phyloP scores from a whole-genome alignment of 2,113 vertebrate species.

The Microcebus ravelobensis region DNA sequence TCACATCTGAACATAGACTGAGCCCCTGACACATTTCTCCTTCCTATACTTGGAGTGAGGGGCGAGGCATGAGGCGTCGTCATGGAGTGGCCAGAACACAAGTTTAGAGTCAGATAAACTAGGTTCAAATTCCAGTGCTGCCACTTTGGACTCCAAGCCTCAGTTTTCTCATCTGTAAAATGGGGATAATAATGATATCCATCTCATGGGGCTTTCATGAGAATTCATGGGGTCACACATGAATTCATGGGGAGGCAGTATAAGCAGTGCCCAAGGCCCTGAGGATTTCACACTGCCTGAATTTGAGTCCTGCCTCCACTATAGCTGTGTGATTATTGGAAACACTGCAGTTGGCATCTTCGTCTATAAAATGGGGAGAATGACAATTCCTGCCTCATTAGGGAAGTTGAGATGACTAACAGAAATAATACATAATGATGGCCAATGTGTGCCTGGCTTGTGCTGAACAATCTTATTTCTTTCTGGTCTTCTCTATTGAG shows the following conservation, averaged over 20 bases:
- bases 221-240: neutral
- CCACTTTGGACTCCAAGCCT: neutral
- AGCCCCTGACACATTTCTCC: neutral
- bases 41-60: neutral
- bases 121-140: neutral
- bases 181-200: neutral
- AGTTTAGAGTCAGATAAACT: neutral
- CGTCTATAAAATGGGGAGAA: neutral
- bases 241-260: neutral
- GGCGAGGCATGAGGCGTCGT: accelerated
- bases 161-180: neutral
- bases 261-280: neutral
- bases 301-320: neutral
- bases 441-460: neutral
- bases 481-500: neutral
- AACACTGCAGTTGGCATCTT: neutral
- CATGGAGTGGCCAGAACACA: neutral
- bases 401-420: neutral
- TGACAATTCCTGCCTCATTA: neutral
- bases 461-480: neutral
- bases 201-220: neutral
- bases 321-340: neutral
- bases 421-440: neutral
- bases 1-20: neutral
- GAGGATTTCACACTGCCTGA: neutral